Evolutionary conservation across 2,113 vertebrate species (phyloP), one percentile per base, ranked within the genome.

Genomic region (Ivindomyrus marchei): DNA sequence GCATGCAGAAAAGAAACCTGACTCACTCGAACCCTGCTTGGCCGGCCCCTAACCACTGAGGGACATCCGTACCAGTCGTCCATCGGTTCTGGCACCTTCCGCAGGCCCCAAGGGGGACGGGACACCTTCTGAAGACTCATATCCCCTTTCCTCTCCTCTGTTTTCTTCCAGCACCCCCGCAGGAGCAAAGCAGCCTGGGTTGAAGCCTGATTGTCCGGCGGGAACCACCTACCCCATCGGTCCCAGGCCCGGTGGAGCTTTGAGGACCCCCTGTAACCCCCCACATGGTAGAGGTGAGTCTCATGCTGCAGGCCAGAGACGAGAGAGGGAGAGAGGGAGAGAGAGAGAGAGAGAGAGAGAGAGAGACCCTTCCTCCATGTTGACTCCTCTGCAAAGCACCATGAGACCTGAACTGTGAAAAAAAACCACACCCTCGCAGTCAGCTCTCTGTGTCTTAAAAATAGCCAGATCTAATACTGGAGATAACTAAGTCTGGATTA

Each of bases 201-300:
- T 39, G 4, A 84, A 36, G 4, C 27, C 50, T 1, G 84, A 45
- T 62, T 53, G 62, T 10, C 19, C 0, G 42, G 42, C 62, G 9
- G 7, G 74, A 52, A 36, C 90, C 90, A 91, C 84, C 90, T 91
- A n/a, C 36, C 90, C 93, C 62, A 62, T 83, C 87, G 91, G 80
- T 62, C 58, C 92, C 17, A 85, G 92, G 47, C 27, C 90, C 27
- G 56, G 77, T 42, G 91, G 91, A 27, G 47, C 91, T 88, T 66
- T 36, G 27, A 85, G 90, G 62, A 85, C 90, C 39, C 31, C 56
- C 31, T 74, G 49, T 8, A 88, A 70, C 85, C 92, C 93, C 84
- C 90, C 94, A 90, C 88, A 94, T 92, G 94, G 94, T 95, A 94
- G 93, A 89, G 24, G 91, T 10, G 62, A 47, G 27, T 66, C 36